These are phyloP conservation scores for Malurus alboscapulatus DNA, from an alignment of 2,113 vertebrate species.

Conservation along the genomic window DNA sequence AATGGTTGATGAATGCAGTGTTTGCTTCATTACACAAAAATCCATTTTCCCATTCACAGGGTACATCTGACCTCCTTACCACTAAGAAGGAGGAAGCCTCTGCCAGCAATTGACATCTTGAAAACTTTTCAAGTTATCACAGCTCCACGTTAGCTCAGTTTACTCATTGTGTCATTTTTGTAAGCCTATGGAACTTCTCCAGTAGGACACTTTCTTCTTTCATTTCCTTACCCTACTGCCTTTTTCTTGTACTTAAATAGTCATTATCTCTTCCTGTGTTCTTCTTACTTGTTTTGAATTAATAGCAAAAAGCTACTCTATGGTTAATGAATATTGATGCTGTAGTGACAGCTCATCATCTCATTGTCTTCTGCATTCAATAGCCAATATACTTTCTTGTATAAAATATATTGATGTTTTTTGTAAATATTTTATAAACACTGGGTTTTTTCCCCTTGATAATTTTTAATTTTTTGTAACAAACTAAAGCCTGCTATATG, in stretches of 20 bases:
- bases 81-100: slow-evolving; percentile 7
- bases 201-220: neutral
- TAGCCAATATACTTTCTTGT: neutral
- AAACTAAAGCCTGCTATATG: neutral
- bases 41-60: slow-evolving; percentile 55
- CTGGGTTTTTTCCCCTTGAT: neutral
- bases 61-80: slow-evolving; percentile 42
- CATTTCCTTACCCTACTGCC: neutral
- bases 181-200: neutral
- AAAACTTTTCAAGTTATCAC: slow-evolving; percentile 15
- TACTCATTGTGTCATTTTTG: neutral
- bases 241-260: neutral
- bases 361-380: neutral
- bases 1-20: slow-evolving; percentile 51
- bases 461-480: neutral
- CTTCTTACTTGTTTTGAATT: neutral
- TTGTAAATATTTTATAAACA: neutral
- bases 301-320: neutral
- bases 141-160: neutral
- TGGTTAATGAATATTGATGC: slow-evolving; percentile 10
- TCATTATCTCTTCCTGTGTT: neutral
- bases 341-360: neutral
- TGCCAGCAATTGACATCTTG: slow-evolving; percentile 5
- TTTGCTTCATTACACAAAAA: slow-evolving; percentile 49
- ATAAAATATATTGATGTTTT: neutral